Evolutionary conservation across 2,888 invertebrate genomes (phyloP).

Genomic region (Eristalinus sepulchralis): DNA sequence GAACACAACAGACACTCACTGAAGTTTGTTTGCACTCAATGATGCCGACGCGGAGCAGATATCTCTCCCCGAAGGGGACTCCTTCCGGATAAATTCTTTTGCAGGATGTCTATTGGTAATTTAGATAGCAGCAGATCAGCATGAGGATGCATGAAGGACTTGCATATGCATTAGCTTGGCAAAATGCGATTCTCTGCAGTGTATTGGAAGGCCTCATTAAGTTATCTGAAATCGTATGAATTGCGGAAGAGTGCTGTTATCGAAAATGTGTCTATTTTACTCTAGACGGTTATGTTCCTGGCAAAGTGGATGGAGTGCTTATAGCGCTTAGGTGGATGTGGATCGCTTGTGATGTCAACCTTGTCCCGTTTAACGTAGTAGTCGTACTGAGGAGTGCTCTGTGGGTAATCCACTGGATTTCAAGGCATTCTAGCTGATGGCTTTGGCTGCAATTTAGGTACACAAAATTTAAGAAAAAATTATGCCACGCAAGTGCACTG

Average conservation of each 20-base stretch:
- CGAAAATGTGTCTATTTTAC: background rate
- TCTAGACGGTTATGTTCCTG: background rate
- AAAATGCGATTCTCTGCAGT: background rate
- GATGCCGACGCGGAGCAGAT: conserved; percentile 24
- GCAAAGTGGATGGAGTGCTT: too few species aligned
- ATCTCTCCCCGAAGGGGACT: conserved; percentile 27
- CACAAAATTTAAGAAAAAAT: too few species aligned
- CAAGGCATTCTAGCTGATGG: too few species aligned
- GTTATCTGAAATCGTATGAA: background rate
- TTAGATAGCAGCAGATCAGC: conserved; percentile 55
- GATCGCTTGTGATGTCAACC: background rate
- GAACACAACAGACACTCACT: conserved; percentile 14
- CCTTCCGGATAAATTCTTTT: conserved; percentile 48
- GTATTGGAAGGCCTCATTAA: background rate
- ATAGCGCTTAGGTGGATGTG: too few species aligned
- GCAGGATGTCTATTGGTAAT: conserved; percentile 63
- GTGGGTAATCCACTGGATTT: too few species aligned
- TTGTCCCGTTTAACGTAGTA: too few species aligned
- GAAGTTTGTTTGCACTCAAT: conserved; percentile 39
- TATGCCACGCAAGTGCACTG: too few species aligned
- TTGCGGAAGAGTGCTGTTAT: background rate
- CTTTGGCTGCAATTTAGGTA: too few species aligned
- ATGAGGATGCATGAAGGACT: conserved; percentile 25
- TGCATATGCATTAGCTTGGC: conserved; percentile 3
- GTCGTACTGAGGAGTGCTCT: too few species aligned